Evolutionary conservation across 2,797 vertebrate genomes (phyloP).

Genomic region (Spinus pinus): DNA sequence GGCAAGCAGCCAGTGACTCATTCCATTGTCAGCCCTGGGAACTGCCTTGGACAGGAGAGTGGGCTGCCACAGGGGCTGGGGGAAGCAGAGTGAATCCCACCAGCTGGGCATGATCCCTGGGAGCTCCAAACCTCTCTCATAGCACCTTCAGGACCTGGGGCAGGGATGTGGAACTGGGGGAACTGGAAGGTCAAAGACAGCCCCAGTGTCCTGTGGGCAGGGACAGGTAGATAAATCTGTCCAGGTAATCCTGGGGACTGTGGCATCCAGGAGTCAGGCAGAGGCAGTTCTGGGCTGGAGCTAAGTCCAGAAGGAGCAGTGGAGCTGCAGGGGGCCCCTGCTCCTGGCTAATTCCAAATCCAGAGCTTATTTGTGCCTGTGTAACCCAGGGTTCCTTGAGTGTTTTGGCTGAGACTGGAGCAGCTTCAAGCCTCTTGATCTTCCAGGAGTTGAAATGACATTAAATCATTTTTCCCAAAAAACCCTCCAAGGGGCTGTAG

Average conservation of each 20-base stretch:
- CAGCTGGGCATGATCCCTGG: not conserved
- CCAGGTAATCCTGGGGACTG: not conserved
- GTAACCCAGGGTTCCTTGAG: fast-evolving
- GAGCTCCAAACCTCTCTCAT: not conserved
- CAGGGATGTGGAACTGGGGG: not conserved
- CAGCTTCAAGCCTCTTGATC: not conserved
- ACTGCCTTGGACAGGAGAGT: not conserved
- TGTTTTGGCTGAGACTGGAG: not conserved
- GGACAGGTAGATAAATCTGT: not conserved
- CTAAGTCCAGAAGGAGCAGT: not conserved
- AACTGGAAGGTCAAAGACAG: not conserved
- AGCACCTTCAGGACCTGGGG: fast-evolving
- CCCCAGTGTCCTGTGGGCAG: not conserved
- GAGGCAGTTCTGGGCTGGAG: not conserved
- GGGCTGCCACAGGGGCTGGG: not conserved
- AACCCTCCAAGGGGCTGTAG: not conserved
- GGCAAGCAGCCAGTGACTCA: constrained; percentile 38
- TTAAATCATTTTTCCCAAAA: not conserved
- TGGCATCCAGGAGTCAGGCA: not conserved
- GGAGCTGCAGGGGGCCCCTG: not conserved
- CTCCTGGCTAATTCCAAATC: not conserved
- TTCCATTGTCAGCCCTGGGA: constrained; percentile 21
- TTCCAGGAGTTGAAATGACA: not conserved
- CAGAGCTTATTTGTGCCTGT: not conserved
- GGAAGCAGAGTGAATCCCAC: not conserved